A percentile compares a stretch with the other conserved stretches of the same genome.
Evolutionary conservation across 2,888 invertebrate genomes (phyloP).

Genomic region (Cryptops parisi): DNA sequence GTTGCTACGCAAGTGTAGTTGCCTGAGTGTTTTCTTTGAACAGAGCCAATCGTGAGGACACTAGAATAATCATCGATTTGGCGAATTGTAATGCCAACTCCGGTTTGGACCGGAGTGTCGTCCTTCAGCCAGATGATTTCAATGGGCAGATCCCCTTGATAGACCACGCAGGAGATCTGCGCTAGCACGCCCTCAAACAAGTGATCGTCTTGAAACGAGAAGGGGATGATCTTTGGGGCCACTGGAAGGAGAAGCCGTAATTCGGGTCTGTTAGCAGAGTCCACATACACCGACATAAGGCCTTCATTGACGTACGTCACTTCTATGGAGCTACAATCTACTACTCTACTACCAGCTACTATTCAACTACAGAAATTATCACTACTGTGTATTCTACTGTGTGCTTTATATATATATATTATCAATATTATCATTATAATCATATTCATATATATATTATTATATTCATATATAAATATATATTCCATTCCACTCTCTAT

Average conservation of each 20-base stretch:
- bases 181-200: constrained; percentile 22
- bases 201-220: constrained; percentile 20
- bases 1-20: constrained; percentile 22
- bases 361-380: neutral
- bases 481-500: constrained; percentile 10
- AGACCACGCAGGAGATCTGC: constrained; percentile 22
- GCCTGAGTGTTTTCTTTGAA: constrained; percentile 28
- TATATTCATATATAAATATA: constrained; percentile 12
- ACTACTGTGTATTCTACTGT: constrained; percentile 14
- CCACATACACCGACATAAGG: neutral
- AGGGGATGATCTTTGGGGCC: constrained; percentile 22
- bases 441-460: constrained; percentile 10
- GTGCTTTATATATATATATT: constrained; percentile 5
- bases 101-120: constrained; percentile 18
- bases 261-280: constrained; percentile 13
- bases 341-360: constrained; percentile 3
- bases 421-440: too few relatives aligned
- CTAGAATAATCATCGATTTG: constrained; percentile 27
- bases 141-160: constrained; percentile 22
- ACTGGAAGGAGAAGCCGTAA: constrained; percentile 18
- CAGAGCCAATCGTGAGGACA: constrained; percentile 28
- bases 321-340: constrained; percentile 1
- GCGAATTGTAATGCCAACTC: constrained; percentile 17
- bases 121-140: constrained; percentile 22
- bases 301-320: neutral